Base-by-base conservation (phyloP, 2,888 invertebrate genomes). In the Leucoptera coffeella region DNA sequence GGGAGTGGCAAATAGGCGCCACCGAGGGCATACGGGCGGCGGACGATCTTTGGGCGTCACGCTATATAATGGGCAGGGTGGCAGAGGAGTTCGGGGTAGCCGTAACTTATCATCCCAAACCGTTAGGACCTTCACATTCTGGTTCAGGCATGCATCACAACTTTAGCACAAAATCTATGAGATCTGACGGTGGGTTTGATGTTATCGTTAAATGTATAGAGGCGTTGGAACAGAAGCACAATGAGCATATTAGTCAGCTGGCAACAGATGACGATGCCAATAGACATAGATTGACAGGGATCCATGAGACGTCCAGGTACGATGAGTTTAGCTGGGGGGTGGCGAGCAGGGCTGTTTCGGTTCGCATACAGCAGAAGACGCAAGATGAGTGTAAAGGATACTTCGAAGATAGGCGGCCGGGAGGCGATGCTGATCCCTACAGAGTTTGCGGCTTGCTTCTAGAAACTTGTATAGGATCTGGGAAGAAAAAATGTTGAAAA, bases 251-350 rank as follows among this genome's bases (percentile, higher is more conserved):
- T 64, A 78, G 80, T 43, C 80, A 81, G 27, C 97, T 97, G 50
- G 94, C 96, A 50, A 80, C 85, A 31, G 85, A 87, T 49, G 95
- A 95, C 35, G 77, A 80, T 43, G 93, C 95, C 57, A 97, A 99
- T 57, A 89, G 86, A 48, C 79, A 94, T 47, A 81, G 97, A 36
- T 72, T 99, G 15, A 95, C 92, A 6, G 97, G 97, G 27, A 78
- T 76, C 46, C 94, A 92, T 57, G 97, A 97, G 67, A 97, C 97
- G 0, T 87, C 94, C 25, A 87, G 85, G 12, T 95, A 95, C 45
- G 85, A 92, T 40, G 87, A 94, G 50, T 97, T 99, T 57, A 80
- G 83, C 30, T 75, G 80, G 50, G 91, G 89, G 23, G 86, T 95
- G 5, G 95, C 94, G 26, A 91, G 91, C 57, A 83, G 95, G 39